A percentile compares a stretch with the other conserved stretches of the same genome.
phyloP scores from a whole-genome alignment of 2,888 invertebrate species.

The Helicoverpa assulta region DNA sequence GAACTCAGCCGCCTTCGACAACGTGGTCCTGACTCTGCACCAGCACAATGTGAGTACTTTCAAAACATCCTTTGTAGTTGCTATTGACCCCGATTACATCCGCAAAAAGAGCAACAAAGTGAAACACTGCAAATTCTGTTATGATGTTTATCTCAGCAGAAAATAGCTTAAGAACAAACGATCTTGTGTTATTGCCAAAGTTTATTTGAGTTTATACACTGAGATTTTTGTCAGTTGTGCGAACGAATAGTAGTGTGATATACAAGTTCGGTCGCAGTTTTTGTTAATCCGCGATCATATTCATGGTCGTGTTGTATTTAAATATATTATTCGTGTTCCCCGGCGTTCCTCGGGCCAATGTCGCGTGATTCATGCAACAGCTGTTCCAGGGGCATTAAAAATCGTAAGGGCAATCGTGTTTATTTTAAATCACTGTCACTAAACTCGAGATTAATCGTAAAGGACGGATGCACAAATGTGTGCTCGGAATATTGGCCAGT shows the following conservation, averaged over 20 bases:
- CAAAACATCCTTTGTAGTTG: constrained; percentile 65
- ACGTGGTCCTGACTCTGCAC: constrained; percentile 87
- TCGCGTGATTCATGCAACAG: constrained; percentile 85
- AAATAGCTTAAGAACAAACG: constrained; percentile 80
- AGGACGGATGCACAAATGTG: constrained; percentile 61
- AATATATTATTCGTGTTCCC: constrained; percentile 78
- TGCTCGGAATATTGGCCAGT: constrained; percentile 42
- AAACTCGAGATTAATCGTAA: constrained; percentile 69
- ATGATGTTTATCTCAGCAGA: constrained; percentile 82
- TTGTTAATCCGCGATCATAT: constrained; percentile 78
- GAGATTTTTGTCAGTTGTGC: constrained; percentile 70
- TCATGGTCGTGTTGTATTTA: constrained; percentile 80
- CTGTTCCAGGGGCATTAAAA: constrained; percentile 86
- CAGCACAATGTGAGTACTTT: constrained; percentile 87
- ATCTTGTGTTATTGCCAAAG: constrained; percentile 80
- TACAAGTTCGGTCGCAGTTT: constrained; percentile 66
- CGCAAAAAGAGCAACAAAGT: constrained; percentile 76
- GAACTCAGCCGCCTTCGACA: constrained; percentile 89
- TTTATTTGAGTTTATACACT: constrained; percentile 76
- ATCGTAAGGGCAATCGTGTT: constrained; percentile 84
- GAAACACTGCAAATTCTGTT: constrained; percentile 76
- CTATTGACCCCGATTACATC: constrained; percentile 73
- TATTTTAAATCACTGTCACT: constrained; percentile 80
- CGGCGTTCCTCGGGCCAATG: constrained; percentile 82
- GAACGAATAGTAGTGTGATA: constrained; percentile 54